phyloP scores from a whole-genome alignment of 2,113 vertebrate genomes.

The Podocnemis expansa region DNA sequence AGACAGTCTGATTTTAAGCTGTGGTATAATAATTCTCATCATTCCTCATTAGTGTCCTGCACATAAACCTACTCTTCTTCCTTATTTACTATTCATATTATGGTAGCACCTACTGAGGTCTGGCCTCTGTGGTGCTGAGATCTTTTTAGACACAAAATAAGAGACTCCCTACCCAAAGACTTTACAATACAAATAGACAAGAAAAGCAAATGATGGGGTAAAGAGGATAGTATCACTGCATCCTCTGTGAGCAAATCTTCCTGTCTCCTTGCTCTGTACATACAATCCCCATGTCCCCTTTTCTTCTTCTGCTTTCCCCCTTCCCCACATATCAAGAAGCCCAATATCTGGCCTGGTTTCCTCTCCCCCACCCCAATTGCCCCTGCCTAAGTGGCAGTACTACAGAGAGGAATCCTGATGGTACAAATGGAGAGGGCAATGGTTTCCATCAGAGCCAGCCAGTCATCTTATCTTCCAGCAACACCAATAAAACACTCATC shows the following conservation, averaged over 20 bases:
- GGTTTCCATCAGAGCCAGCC: too few relatives aligned
- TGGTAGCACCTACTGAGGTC: not conserved
- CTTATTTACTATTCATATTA: fast-evolving
- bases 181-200: not conserved
- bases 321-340: not conserved
- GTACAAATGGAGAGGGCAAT: not conserved
- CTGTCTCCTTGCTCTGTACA: not conserved
- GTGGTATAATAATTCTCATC: not conserved
- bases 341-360: not conserved
- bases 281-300: fast-evolving
- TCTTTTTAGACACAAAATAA: not conserved
- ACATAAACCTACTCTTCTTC: not conserved
- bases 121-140: not conserved
- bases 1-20: not conserved
- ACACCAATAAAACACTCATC: not conserved
- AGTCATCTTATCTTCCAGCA: too few relatives aligned
- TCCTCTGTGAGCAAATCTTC: not conserved
- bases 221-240: fast-evolving
- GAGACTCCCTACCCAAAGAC: not conserved
- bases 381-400: too few relatives aligned
- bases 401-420: too few relatives aligned
- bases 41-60: fast-evolving
- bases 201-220: not conserved
- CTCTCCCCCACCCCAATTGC: not conserved
- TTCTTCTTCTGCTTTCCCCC: not conserved